Conservation (phyloP, 2,797 vertebrate genomes). For the Molossus molossus region DNA sequence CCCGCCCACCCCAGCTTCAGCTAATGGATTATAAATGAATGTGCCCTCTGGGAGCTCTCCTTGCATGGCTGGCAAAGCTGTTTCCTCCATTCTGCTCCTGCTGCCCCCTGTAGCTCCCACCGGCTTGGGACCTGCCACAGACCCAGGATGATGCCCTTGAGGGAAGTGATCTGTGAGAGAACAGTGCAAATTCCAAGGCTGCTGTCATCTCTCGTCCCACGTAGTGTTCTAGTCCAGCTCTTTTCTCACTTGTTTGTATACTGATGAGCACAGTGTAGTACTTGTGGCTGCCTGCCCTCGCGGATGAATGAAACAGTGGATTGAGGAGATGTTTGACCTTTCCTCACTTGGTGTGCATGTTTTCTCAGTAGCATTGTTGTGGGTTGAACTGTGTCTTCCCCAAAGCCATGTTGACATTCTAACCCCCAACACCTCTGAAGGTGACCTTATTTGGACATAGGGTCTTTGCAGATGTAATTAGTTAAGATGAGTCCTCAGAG, state of each 20-base stretch:
- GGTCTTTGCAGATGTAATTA: neutral
- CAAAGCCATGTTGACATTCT: neutral
- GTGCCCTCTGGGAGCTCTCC: neutral
- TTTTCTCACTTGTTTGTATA: neutral
- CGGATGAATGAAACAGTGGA: neutral
- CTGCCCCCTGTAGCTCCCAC: fast-evolving
- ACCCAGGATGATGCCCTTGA: too few species aligned
- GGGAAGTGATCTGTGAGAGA: too few species aligned
- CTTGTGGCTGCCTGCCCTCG: neutral
- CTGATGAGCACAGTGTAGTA: neutral
- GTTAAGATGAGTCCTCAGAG: neutral
- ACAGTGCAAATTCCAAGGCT: neutral
- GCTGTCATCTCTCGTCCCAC: neutral
- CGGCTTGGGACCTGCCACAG: neutral
- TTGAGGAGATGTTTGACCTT: neutral
- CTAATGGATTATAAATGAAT: too few species aligned
- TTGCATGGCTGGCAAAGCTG: neutral
- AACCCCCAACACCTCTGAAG: fast-evolving
- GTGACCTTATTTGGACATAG: neutral
- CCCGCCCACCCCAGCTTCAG: neutral
- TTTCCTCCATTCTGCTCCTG: neutral
- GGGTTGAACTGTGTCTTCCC: neutral
- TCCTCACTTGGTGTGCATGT: neutral
- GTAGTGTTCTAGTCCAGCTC: too few species aligned
- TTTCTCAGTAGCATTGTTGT: fast-evolving